Conservation (phyloP, 2,113 vertebrate genomes). For the Mionectes macconnelli region DNA sequence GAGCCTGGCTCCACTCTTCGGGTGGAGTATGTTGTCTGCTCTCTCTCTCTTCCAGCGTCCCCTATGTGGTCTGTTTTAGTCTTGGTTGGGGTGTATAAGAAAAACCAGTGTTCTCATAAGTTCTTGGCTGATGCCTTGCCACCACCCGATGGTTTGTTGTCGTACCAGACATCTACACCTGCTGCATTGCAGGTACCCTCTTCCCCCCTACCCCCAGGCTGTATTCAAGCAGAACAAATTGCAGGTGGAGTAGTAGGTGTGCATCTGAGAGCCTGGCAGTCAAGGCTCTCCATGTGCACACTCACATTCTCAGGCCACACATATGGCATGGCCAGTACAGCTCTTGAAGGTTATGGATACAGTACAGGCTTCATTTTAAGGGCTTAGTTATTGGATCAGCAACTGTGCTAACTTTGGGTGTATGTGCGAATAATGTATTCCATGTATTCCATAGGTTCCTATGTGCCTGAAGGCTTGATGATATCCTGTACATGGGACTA, state of each 20-base stretch:
- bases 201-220: accelerated
- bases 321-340: not conserved
- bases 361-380: not conserved
- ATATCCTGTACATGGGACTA: conserved; percentile 77
- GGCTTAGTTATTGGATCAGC: not conserved
- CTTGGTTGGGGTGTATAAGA: not conserved
- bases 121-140: not conserved
- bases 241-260: not conserved
- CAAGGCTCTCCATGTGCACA: accelerated
- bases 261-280: not conserved
- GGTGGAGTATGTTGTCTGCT: conserved; percentile 69
- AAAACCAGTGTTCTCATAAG: not conserved
- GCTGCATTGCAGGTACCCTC: not conserved
- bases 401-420: accelerated
- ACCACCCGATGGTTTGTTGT: not conserved
- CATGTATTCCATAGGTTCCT: conserved; percentile 63
- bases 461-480: conserved; percentile 74
- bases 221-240: not conserved
- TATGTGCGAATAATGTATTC: not conserved
- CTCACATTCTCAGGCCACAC: not conserved
- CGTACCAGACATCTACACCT: accelerated
- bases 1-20: conserved; percentile 63
- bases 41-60: not conserved
- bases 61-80: not conserved
- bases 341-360: not conserved